These are phyloP conservation scores for Drosophila fuyamai DNA, from an alignment of 1,140 invertebrate species.

Conservation along the genomic window DNA sequence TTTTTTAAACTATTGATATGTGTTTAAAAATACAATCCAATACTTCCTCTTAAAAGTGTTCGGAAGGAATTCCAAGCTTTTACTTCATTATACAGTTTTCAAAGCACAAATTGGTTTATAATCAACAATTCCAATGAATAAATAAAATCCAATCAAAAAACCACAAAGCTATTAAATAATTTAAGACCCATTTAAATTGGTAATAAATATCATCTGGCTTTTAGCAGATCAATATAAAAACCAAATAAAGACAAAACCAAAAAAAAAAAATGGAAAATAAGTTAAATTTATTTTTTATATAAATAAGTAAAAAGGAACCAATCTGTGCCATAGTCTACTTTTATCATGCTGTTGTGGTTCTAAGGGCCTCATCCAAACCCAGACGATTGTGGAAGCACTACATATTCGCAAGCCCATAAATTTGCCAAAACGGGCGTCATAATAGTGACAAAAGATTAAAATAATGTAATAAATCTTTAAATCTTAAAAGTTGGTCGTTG, in stretches of 20 bases:
- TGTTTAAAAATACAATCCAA: slow-evolving; percentile 4
- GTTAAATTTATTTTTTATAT: slow-evolving; percentile 26
- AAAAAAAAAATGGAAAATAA: slow-evolving; percentile 7
- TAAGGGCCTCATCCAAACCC: slow-evolving; percentile 15
- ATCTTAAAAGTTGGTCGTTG: slow-evolving; percentile 25
- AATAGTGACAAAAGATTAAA: slow-evolving; percentile 74
- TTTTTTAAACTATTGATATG: slow-evolving; percentile 16
- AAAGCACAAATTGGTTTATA: slow-evolving; percentile 21
- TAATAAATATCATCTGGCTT: slow-evolving; percentile 38
- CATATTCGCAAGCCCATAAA: slow-evolving; percentile 47
- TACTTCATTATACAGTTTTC: slow-evolving; percentile 1
- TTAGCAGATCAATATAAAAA: slow-evolving; percentile 22
- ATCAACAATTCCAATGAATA: not conserved
- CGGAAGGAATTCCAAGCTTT: not conserved
- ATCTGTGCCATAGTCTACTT: slow-evolving; percentile 48
- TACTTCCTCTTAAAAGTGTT: slow-evolving; percentile 21
- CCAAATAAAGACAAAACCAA: slow-evolving; percentile 10
- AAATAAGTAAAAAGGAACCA: slow-evolving; percentile 20
- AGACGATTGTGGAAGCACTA: not conserved
- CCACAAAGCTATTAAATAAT: slow-evolving; percentile 40
- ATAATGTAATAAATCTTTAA: slow-evolving; percentile 68
- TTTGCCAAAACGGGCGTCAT: slow-evolving; percentile 54
- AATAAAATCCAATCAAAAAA: slow-evolving; percentile 7
- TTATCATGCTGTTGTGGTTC: slow-evolving; percentile 16
- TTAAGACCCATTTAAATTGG: slow-evolving; percentile 36